A percentile compares a stretch with the other conserved stretches of the same genome.
phyloP scores from a whole-genome alignment of 2,888 invertebrate species.

The Abrostola tripartita region DNA sequence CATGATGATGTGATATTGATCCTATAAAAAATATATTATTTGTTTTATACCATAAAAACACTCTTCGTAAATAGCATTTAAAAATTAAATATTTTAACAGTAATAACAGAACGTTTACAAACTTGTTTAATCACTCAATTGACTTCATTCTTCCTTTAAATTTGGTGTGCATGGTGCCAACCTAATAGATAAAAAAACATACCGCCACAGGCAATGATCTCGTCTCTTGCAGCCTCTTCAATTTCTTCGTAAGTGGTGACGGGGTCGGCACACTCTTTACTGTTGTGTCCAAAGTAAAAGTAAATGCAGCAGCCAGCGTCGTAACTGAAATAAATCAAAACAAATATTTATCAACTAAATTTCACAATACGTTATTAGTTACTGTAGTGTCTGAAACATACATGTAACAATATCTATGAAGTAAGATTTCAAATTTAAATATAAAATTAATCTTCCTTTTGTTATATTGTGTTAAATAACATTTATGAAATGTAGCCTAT shows the following conservation, averaged over 20 bases:
- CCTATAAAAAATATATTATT: slow-evolving; percentile 76
- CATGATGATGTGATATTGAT: slow-evolving; percentile 98
- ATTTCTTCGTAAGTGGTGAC: slow-evolving; percentile 95
- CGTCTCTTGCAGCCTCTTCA: slow-evolving; percentile 96
- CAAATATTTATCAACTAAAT: too few relatives aligned
- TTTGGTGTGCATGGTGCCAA: slow-evolving; percentile 17
- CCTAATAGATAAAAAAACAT: slow-evolving; percentile 32
- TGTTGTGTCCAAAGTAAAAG: slow-evolving; percentile 96
- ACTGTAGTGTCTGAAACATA: not conserved
- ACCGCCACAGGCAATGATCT: slow-evolving; percentile 96
- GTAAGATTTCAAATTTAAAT: too few relatives aligned
- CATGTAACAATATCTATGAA: too few relatives aligned
- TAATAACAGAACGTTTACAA: slow-evolving; percentile 29
- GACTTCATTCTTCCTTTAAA: slow-evolving; percentile 14
- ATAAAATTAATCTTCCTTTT: too few relatives aligned
- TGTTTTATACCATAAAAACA: too few relatives aligned
- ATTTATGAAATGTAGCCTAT: too few relatives aligned
- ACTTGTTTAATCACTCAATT: slow-evolving; percentile 15
- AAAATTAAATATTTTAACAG: slow-evolving; percentile 16
- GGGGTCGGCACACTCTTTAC: slow-evolving; percentile 89
- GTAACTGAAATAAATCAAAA: slow-evolving; percentile 84
- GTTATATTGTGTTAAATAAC: too few relatives aligned
- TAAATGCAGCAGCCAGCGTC: slow-evolving; percentile 99
- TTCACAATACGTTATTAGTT: not conserved
- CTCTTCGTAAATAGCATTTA: too few relatives aligned